Evolutionary conservation across 2,888 invertebrate species (phyloP).

Genomic region (Leptopilina syphax): DNA sequence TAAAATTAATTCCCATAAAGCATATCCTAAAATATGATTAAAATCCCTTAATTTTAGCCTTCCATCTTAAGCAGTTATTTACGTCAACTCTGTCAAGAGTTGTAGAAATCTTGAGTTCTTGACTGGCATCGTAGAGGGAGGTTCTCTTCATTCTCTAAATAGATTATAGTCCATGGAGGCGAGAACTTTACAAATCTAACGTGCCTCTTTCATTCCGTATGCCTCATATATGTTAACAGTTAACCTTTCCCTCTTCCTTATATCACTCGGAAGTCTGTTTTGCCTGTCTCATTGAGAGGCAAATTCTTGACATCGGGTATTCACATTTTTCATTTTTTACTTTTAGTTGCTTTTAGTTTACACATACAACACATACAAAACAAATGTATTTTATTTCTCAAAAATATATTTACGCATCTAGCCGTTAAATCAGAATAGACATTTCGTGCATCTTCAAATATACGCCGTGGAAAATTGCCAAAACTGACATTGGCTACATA

Average conservation of each 20-base stretch:
- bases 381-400: not conserved
- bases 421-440: no score
- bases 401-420: no score
- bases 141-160: conserved; percentile 17
- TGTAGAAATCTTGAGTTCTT: conserved; percentile 13
- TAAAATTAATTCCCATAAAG: conserved; percentile 1
- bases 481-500: no score
- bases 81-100: conserved; percentile 13
- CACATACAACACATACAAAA: no score
- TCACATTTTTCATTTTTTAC: conserved; percentile 13
- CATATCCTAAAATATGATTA: not conserved
- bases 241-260: not conserved
- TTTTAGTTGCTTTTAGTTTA: not conserved
- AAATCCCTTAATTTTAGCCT: not conserved
- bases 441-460: no score
- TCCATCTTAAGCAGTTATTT: conserved; percentile 3
- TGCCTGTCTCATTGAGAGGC: not conserved
- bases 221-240: not conserved
- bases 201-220: conserved; percentile 4
- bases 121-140: conserved; percentile 14
- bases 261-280: conserved; percentile 2
- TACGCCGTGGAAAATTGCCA: no score
- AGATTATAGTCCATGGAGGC: conserved; percentile 1
- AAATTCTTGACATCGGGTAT: not conserved
- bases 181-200: conserved; percentile 11